These are phyloP conservation scores for Spilogale gracilis DNA, from an alignment of 2,113 vertebrate species.

Conservation along the genomic window DNA sequence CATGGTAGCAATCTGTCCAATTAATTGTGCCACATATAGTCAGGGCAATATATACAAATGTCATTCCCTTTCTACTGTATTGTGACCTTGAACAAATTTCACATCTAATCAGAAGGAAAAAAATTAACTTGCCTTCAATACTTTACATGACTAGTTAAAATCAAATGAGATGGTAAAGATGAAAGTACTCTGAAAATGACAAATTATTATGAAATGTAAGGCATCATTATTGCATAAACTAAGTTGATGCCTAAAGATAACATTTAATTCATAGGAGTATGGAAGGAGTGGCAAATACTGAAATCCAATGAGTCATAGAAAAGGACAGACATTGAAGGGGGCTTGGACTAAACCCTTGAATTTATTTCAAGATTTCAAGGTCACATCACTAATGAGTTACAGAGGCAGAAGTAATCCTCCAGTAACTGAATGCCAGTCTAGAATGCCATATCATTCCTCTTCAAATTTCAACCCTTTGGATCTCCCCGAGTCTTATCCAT, in stretches of 20 bases:
- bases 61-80: neutral
- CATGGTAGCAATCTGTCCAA: neutral
- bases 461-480: neutral
- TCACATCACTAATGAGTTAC: neutral
- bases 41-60: neutral
- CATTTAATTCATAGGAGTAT: neutral
- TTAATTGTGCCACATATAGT: neutral
- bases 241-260: neutral
- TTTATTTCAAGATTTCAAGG: constrained; percentile 32
- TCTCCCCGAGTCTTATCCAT: neutral
- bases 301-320: neutral
- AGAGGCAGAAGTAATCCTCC: constrained; percentile 18
- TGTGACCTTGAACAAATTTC: constrained; percentile 34
- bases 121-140: neutral
- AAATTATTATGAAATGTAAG: neutral
- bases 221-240: neutral
- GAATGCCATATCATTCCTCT: neutral
- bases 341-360: neutral
- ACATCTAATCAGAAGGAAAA: neutral
- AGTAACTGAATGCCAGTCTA: neutral
- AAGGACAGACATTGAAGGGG: neutral
- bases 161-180: neutral
- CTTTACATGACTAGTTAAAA: neutral
- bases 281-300: neutral
- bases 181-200: constrained; percentile 30